Percentiles rank a stretch among this genome's conserved stretches.
phyloP scores from a whole-genome alignment of 2,888 invertebrate species.

The Panorpa germanica region DNA sequence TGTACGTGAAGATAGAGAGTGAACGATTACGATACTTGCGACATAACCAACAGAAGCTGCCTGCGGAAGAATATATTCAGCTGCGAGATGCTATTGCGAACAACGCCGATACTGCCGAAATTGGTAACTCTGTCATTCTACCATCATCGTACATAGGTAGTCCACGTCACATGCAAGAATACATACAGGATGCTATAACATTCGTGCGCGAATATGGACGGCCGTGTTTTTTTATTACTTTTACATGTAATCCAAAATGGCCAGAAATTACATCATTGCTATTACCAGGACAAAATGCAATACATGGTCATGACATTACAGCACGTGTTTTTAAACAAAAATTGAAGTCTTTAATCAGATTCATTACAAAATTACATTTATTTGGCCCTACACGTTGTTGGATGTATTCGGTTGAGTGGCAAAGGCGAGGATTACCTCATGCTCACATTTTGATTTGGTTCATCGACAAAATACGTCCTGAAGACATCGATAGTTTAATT shows the following conservation, averaged over 20 bases:
- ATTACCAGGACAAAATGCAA: too few species aligned
- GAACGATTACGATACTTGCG: constrained; percentile 17
- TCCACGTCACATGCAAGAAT: too few species aligned
- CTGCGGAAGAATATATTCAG: constrained; percentile 17
- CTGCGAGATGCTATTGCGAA: constrained; percentile 17
- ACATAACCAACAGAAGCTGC: constrained; percentile 17
- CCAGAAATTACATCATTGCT: too few species aligned
- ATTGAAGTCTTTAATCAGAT: constrained; percentile 9
- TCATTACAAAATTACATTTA: constrained; percentile 8
- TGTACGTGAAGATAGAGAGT: constrained; percentile 19
- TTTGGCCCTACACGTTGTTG: constrained; percentile 13
- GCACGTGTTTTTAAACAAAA: too few species aligned
- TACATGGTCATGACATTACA: too few species aligned
- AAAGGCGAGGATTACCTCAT: constrained; percentile 19
- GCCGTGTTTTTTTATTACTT: too few species aligned
- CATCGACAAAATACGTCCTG: constrained; percentile 15
- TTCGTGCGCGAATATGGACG: too few species aligned
- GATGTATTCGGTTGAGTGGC: constrained; percentile 16
- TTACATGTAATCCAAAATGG: too few species aligned
- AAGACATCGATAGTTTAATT: constrained; percentile 16
- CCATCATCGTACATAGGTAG: too few species aligned
- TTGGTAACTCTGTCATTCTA: too few species aligned
- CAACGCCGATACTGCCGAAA: constrained; percentile 14
- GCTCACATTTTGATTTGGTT: constrained; percentile 19
- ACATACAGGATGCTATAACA: too few species aligned